Evolutionary conservation across 2,888 invertebrate genomes (phyloP), one percentile per base, ranked within the genome.

Genomic region (Tinea semifulvella): DNA sequence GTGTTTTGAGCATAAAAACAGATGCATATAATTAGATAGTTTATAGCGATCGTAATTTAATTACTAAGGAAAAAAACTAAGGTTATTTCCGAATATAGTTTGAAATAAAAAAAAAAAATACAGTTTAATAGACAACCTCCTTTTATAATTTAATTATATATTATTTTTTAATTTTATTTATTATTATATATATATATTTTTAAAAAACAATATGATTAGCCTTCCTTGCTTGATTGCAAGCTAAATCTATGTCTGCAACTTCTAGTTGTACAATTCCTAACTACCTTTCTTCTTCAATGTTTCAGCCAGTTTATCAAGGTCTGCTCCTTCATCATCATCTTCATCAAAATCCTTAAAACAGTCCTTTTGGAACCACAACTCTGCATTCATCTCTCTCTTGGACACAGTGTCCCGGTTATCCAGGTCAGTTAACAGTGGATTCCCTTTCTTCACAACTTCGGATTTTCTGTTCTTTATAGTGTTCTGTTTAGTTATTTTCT

Each of bases 361-460:
- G 50, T 93, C 93, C 59, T 93, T 90, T 58, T 94, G 89, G 68
- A 93, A 93, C 94, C 95, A 95, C 22, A 93, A 71, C 55, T 93
- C 87, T 0, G 94, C 94, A 63, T 92, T 92, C 55, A 89, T 87
- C 11, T 88, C 83, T 13, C 88, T 84, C 54, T 88, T 90, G 3
- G 89, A 85, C 43, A 88, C 85, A 49, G 89, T 89, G 51, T 90
- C 89, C 2, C 90, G 84, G 47, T 86, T 82, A 62, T 94, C 94
- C 35, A 94, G 75, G 56, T 94, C 92, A 6, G 90, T 92, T 20
- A 94, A 82, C 0, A 94, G 68, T 0, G 94, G 94, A 75, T 90
- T 87, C 46, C 73, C 61, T 50, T 77, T 77, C 10, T 73, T 69
- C 40, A 72, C 66, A 10, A 3, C 51, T 45, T 52, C 52, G 19